Conservation (phyloP, 2,888 invertebrate genomes). For the Euzophera pinguis region DNA sequence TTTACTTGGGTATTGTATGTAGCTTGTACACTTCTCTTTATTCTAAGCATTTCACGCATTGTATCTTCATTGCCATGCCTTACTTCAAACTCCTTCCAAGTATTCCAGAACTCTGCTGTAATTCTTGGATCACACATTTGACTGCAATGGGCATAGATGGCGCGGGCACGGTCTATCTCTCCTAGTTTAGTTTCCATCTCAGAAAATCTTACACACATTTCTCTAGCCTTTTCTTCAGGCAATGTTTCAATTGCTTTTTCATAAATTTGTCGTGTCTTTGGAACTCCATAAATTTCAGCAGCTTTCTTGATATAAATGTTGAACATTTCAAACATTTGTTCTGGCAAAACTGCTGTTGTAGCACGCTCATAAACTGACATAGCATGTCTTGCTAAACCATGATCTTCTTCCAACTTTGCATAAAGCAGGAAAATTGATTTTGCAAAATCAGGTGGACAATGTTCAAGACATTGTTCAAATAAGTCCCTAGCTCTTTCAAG, state of each 20-base stretch:
- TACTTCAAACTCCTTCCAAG: constrained; percentile 99
- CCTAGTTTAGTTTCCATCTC: constrained; percentile 99
- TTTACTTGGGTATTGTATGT: constrained; percentile 99
- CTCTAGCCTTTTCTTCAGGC: constrained; percentile 92
- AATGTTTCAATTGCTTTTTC: constrained; percentile 98
- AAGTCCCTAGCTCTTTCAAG: constrained; percentile 97
- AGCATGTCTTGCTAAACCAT: constrained; percentile 97
- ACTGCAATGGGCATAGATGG: constrained; percentile 98
- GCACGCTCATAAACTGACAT: constrained; percentile 99
- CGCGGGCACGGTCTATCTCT: constrained; percentile 98
- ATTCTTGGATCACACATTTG: constrained; percentile 99
- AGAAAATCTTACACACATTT: constrained; percentile 97
- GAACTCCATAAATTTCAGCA: constrained; percentile 98
- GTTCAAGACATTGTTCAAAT: constrained; percentile 98
- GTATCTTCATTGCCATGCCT: constrained; percentile 99
- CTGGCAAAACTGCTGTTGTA: constrained; percentile 93
- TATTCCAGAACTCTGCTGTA: constrained; percentile 97
- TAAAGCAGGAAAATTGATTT: constrained; percentile 97
- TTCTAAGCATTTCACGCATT: constrained; percentile 98
- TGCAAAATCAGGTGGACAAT: constrained; percentile 97
- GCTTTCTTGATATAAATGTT: constrained; percentile 99
- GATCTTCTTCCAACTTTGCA: constrained; percentile 98
- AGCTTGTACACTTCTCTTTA: constrained; percentile 98
- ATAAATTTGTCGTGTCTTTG: constrained; percentile 97
- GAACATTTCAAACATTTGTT: constrained; percentile 98